These are phyloP conservation scores for Oxygymnocypris stewartii DNA, from an alignment of 2,113 vertebrate species.

Conservation along the genomic window DNA sequence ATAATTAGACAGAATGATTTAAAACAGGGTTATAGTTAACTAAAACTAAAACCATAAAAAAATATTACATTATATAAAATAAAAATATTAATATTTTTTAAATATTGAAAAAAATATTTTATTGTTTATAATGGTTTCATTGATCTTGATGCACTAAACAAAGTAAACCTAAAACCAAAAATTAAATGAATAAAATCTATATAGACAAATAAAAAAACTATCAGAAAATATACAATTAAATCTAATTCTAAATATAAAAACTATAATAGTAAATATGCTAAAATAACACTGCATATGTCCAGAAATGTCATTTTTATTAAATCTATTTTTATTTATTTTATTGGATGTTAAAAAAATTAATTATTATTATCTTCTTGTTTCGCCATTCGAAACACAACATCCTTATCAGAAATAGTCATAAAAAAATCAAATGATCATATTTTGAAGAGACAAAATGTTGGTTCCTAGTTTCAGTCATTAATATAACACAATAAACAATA, in stretches of 20 bases:
- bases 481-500: not conserved
- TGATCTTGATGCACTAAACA: too few relatives aligned
- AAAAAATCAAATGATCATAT: not conserved
- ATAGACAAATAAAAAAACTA: too few relatives aligned
- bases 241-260: too few relatives aligned
- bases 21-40: not conserved
- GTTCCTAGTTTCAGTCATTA: not conserved
- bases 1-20: not conserved
- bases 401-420: not conserved
- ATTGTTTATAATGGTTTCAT: not conserved
- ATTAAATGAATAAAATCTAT: too few relatives aligned
- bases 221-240: too few relatives aligned
- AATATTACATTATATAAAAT: not conserved
- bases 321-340: not conserved
- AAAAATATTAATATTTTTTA: not conserved
- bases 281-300: not conserved
- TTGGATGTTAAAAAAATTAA: not conserved
- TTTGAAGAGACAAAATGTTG: too few relatives aligned
- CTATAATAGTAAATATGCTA: not conserved
- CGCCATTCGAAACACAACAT: not conserved
- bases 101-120: not conserved
- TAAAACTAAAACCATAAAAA: not conserved
- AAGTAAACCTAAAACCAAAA: too few relatives aligned
- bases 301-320: not conserved
- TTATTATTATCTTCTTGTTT: not conserved